phyloP scores from a whole-genome alignment of 2,113 vertebrate species.

The Plotosus lineatus region DNA sequence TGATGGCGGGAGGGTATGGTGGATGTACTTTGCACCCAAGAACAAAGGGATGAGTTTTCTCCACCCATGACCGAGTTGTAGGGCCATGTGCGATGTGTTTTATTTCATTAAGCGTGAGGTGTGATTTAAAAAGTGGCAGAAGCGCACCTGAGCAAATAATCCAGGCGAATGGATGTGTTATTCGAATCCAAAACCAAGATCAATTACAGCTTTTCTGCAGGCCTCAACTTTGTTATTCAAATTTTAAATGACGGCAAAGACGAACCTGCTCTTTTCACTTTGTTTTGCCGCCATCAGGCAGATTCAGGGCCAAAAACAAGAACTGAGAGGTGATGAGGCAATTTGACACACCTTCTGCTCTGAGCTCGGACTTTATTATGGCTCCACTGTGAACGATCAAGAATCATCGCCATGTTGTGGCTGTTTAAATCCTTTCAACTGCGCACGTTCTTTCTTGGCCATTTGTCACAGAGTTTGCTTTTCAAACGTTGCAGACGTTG shows the following conservation, averaged over 20 bases:
- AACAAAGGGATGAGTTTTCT: slow-evolving; percentile 9
- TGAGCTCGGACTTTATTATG: neutral
- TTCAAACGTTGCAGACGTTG: neutral
- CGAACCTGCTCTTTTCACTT: neutral
- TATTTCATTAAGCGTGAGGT: slow-evolving; percentile 6
- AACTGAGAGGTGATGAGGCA: neutral
- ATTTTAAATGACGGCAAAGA: neutral
- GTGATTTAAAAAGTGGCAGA: neutral
- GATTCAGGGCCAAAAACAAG: neutral
- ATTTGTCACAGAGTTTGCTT: neutral
- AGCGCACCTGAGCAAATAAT: slow-evolving; percentile 35
- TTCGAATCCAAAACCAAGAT: neutral
- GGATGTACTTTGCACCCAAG: neutral
- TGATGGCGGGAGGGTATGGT: neutral
- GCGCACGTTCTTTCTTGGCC: neutral
- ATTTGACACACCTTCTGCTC: neutral
- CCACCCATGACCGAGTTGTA: neutral
- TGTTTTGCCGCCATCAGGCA: neutral
- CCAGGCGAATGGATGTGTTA: slow-evolving; percentile 22
- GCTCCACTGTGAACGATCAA: neutral
- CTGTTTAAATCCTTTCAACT: neutral
- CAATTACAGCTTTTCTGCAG: neutral
- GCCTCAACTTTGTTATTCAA: neutral
- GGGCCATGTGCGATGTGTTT: neutral
- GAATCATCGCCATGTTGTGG: neutral